Base-by-base conservation (phyloP, 2,113 vertebrate genomes). In the Procavia capensis region DNA sequence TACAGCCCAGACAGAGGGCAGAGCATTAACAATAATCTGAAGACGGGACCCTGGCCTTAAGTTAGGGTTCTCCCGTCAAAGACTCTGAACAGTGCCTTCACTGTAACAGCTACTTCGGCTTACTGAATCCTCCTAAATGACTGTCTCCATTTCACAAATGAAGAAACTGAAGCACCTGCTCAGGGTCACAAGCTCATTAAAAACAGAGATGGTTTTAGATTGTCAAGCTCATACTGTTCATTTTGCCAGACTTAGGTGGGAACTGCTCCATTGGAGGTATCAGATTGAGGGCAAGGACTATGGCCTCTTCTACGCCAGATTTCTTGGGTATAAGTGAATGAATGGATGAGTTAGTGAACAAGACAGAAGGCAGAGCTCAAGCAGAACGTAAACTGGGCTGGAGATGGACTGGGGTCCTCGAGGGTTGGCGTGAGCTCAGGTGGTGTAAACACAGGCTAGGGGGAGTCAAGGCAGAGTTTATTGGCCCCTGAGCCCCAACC, bases 401-500 rank as follows among this genome's bases (percentile, higher is more conserved):
- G 41, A 8, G 43, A 16, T 10, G 29, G 63, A 8, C 22, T 9
- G 29, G 20, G 22, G 25, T 11, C 17, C 8, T 57, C 4, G 5
- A 19, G 90, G 85, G 41, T 39, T 2, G 4, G 25, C 2, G 63
- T 1, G 9, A 54, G 78, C 91, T 78, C 54, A 66, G 75, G 63
- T 6, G 22, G 41, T 6, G 29, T 19, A 25, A 66, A 82, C 57
- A 88, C n/a, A 41, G 92, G n/a, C 43, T 75, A 34, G 29, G 76
- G 64, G 78, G 79, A 61, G 29, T 95, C 54, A 90, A 95, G 93
- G 94, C 59, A 80, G 95, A 96, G 86, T 97, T 97, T 97, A 97
- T 97, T 97, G 83, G 75, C 92, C 34, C 57, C 41, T 88, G 94
- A 96, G 64, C 39, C 68, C 63, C 43, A 22, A 24, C 36, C 54